Evolutionary conservation across 2,888 invertebrate species (phyloP).

Genomic region (Trypoxylon attenuatum): DNA sequence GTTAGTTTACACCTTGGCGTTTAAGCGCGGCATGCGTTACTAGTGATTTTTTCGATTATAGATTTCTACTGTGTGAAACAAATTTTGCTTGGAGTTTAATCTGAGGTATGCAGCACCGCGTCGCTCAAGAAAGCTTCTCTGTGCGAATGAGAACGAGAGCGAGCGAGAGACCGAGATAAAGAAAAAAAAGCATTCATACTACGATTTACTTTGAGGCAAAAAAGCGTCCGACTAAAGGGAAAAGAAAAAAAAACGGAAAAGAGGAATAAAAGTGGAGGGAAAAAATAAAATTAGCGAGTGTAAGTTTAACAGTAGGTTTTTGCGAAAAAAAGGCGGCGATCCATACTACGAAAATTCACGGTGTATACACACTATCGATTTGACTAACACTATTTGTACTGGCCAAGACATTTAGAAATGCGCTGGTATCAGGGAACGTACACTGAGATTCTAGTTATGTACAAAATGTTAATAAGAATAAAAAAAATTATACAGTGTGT

Average conservation of each 20-base stretch:
- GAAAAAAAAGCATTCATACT: constrained; percentile 43
- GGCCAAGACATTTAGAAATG: constrained; percentile 64
- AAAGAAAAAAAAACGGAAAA: constrained; percentile 29
- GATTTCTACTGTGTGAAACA: constrained; percentile 70
- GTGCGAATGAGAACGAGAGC: too few relatives aligned
- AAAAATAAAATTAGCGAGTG: constrained; percentile 59
- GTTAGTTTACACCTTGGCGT: too few relatives aligned
- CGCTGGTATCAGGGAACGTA: constrained; percentile 72
- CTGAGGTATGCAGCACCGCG: constrained; percentile 57
- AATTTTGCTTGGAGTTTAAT: constrained; percentile 64
- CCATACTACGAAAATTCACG: constrained; percentile 63
- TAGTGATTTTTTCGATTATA: constrained; percentile 52
- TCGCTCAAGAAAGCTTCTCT: constrained; percentile 48
- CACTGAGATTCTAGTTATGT: constrained; percentile 46
- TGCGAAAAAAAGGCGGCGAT: constrained; percentile 59
- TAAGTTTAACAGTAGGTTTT: constrained; percentile 67
- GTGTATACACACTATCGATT: constrained; percentile 70
- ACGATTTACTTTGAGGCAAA: constrained; percentile 45
- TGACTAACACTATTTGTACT: constrained; percentile 72
- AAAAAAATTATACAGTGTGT: constrained; percentile 34
- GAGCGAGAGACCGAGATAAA: constrained; percentile 11
- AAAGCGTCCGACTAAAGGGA: constrained; percentile 51
- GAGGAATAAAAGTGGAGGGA: too few relatives aligned
- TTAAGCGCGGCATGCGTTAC: background rate
- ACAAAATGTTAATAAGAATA: constrained; percentile 48